These are phyloP conservation scores for Caligus rogercresseyi DNA, from an alignment of 1,140 invertebrate species.

Conservation along the genomic window DNA sequence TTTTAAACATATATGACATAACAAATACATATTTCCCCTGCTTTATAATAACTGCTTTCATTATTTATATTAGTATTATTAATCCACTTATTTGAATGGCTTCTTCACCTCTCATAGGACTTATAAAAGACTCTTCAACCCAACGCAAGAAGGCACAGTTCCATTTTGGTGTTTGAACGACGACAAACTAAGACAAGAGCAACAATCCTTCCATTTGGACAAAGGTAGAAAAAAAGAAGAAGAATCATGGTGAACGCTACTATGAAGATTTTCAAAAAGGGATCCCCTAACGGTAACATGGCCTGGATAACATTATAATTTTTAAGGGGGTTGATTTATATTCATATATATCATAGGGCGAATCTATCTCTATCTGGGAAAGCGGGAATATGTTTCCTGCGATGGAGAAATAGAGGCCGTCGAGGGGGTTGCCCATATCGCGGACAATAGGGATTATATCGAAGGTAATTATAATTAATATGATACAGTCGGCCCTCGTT, in stretches of 20 bases:
- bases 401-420: conserved; percentile 20
- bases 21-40: no score
- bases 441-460: conserved; percentile 18
- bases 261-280: conserved; percentile 78
- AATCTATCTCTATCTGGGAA: conserved; percentile 11
- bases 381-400: conserved; percentile 20
- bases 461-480: conserved; percentile 19
- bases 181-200: not conserved
- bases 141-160: not conserved
- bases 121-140: not conserved
- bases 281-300: conserved; percentile 79
- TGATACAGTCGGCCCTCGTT: no score
- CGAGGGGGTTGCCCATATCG: conserved; percentile 13
- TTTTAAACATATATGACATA: no score
- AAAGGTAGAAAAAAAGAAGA: no score
- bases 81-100: not conserved
- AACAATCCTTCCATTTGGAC: not conserved
- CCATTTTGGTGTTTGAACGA: not conserved
- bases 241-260: conserved; percentile 2
- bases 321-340: conserved; percentile 50
- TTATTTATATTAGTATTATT: no score
- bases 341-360: not conserved
- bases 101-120: no score
- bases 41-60: no score
- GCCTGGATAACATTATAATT: conserved; percentile 69